Base-by-base conservation (phyloP, 2,797 vertebrate genomes). In the Bryconaethiops microstoma region DNA sequence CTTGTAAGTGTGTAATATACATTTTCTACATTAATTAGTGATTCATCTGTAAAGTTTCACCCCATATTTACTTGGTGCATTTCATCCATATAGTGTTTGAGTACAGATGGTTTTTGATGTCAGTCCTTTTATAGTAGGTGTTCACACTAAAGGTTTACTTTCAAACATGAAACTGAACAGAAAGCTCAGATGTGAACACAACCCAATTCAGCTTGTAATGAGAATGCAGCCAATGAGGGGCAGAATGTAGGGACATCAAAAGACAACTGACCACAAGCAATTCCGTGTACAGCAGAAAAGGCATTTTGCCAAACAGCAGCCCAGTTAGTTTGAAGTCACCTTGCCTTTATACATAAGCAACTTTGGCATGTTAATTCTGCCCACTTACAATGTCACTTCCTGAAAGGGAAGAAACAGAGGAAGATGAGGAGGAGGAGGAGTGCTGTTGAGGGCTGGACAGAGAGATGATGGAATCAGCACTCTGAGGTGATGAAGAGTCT, bases 321-420 rank as follows among this genome's bases (percentile, higher is more conserved):
- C 8, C 57, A 10, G 7, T 60, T 23, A 10, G 54, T 10, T 10
- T 23, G 2, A 29, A 63, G 23, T 35, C 35, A 35, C 35, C 12
- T 35, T 7, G 6, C 4, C 16, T 64, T 8, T 21, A 8, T 42
- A 6, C 39, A 68, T 7, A 64, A 35, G 13, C 8, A 2, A 14
- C 17, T 59, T 1, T 29, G 13, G 17, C 5, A 35, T 17, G 14
- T 1, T 16, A 16, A 10, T 17, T 64, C 25, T 35, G 14, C 21
- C 19, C 19, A 88, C 96, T 94, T 95, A 98, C 97, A 25, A 97
- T 96, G 89, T 99, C 97, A 79, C 97, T 98, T 82, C 97, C 93
- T 0, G 97, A 99, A 64, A 98, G 95, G 0, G 97, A 99, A n/a
- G 97, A 98, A 55, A 97, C 95, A 0, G 97, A 98, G 40, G 97